These are phyloP conservation scores for Silurus meridionalis DNA, from an alignment of 2,113 vertebrate species.

Conservation along the genomic window DNA sequence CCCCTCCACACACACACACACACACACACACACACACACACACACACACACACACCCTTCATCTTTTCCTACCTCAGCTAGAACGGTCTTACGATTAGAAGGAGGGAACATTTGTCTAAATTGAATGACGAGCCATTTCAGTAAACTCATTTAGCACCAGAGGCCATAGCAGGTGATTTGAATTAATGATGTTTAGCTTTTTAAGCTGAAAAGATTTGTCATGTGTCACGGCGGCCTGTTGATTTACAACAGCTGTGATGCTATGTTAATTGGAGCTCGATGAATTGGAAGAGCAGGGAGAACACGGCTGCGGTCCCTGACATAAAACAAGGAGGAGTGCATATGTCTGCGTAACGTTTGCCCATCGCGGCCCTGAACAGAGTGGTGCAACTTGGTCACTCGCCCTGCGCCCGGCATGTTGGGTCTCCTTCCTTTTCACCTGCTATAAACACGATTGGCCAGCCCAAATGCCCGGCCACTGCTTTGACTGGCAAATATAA, in stretches of 20 bases:
- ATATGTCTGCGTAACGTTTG: not conserved
- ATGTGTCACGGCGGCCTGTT: conserved; percentile 73
- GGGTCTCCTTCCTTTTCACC: conserved; percentile 54
- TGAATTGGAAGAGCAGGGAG: conserved; percentile 66
- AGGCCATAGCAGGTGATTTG: conserved; percentile 75
- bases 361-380: not conserved
- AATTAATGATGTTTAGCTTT: conserved; percentile 79
- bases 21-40: not conserved
- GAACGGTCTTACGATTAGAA: conserved; percentile 67
- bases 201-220: conserved; percentile 74
- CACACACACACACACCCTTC: not conserved
- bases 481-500: conserved; percentile 85
- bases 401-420: conserved; percentile 51
- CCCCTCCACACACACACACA: not conserved
- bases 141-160: conserved; percentile 76
- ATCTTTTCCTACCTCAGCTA: conserved; percentile 46
- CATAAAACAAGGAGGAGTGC: not conserved
- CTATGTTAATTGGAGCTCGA: conserved; percentile 75
- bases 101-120: conserved; percentile 75
- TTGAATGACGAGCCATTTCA: conserved; percentile 69
- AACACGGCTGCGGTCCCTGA: not conserved
- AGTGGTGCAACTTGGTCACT: conserved; percentile 22
- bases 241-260: conserved; percentile 72
- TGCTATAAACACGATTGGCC: conserved; percentile 62
- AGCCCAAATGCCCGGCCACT: conserved; percentile 61